A percentile compares a stretch with the other conserved stretches of the same genome.
Evolutionary conservation across 2,113 vertebrate species (phyloP).

Genomic region (Sphaerodactylus townsendi): DNA sequence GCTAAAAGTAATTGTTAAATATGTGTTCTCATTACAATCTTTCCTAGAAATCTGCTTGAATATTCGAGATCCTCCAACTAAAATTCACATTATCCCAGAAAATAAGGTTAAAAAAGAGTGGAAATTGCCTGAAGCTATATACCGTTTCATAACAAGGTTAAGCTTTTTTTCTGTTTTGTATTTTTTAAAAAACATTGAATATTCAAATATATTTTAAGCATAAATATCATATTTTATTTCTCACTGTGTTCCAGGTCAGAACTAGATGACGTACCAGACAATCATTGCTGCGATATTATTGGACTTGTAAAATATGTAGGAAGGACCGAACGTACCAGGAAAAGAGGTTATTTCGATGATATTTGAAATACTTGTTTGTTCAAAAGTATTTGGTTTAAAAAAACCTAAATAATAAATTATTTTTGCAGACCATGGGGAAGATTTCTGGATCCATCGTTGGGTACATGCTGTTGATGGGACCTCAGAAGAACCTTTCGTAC

Average conservation of each 20-base stretch:
- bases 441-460: constrained; percentile 92
- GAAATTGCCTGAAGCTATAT: constrained; percentile 84
- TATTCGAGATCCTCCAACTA: constrained; percentile 77
- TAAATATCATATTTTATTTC: background rate
- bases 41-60: constrained; percentile 88
- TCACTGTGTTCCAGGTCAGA: constrained; percentile 78
- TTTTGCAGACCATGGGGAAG: constrained; percentile 78
- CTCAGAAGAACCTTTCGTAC: constrained; percentile 82
- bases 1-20: background rate
- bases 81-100: constrained; percentile 83
- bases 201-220: background rate
- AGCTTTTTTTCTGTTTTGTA: background rate
- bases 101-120: constrained; percentile 84
- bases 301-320: constrained; percentile 91
- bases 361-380: constrained; percentile 14
- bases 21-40: constrained; percentile 15
- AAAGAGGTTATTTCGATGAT: constrained; percentile 71
- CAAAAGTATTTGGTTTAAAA: constrained; percentile 7
- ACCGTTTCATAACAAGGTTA: constrained; percentile 40
- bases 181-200: background rate
- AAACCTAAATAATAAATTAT: constrained; percentile 43
- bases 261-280: constrained; percentile 75
- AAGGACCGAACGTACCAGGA: constrained; percentile 83
- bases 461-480: constrained; percentile 87
- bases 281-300: constrained; percentile 84